Conservation (phyloP, 2,113 vertebrate genomes). For the Camelus dromedarius region DNA sequence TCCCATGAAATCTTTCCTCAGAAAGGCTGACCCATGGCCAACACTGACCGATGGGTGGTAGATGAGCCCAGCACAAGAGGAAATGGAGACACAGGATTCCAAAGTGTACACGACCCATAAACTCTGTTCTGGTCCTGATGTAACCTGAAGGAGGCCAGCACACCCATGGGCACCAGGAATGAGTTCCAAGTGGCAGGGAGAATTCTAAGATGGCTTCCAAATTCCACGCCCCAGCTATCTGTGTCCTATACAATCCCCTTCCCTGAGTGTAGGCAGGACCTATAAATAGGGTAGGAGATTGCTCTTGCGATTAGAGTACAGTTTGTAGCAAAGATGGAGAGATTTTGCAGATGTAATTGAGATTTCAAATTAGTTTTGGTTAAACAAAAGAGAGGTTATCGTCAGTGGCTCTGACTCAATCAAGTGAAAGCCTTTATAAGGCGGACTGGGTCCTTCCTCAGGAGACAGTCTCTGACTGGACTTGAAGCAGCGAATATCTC, state of each 20-base stretch:
- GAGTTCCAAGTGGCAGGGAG: accelerated
- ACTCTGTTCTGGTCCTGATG: not conserved
- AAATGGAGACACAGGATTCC: not conserved
- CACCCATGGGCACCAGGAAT: not conserved
- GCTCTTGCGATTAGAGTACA: not conserved
- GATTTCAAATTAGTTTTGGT: not conserved
- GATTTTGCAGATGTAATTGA: not conserved
- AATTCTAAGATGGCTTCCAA: not conserved
- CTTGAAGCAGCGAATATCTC: not conserved
- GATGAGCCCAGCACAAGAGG: not conserved
- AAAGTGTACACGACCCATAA: accelerated
- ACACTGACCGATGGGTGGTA: not conserved
- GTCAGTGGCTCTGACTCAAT: not conserved
- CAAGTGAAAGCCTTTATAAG: not conserved
- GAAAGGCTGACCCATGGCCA: not conserved
- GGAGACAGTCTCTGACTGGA: not conserved
- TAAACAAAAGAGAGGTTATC: not conserved
- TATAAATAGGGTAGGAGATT: accelerated
- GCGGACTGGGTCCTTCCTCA: not conserved
- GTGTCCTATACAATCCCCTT: not conserved
- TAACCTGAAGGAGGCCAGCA: not conserved
- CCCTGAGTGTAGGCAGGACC: not conserved
- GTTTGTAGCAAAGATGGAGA: not conserved
- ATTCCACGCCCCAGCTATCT: too few species aligned
- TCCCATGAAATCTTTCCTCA: slow-evolving; percentile 43